These are phyloP conservation scores for Magallana gigas DNA, from an alignment of 1,140 invertebrate genomes.

Conservation along the genomic window DNA sequence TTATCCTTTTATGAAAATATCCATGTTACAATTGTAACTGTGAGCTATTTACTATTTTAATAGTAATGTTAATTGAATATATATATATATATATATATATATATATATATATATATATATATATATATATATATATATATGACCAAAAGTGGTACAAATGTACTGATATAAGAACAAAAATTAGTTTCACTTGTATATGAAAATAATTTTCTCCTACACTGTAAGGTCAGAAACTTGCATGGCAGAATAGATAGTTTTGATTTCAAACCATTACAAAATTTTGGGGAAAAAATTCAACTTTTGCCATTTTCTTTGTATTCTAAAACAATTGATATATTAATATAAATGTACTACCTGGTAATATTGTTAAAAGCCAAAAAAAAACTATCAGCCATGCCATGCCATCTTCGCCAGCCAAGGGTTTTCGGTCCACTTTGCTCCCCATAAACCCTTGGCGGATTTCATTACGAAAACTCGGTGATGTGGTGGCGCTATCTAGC, in stretches of 20 bases:
- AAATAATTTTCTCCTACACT: background rate
- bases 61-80: too few species aligned
- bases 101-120: too few species aligned
- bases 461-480: too few species aligned
- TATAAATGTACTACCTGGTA: background rate
- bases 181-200: too few species aligned
- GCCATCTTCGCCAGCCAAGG: too few species aligned
- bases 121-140: background rate
- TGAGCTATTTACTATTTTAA: background rate
- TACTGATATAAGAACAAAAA: too few species aligned
- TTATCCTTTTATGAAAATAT: background rate
- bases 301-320: background rate
- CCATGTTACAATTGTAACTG: background rate
- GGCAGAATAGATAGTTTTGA: slow-evolving; percentile 7
- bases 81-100: background rate
- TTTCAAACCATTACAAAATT: too few species aligned
- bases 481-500: too few species aligned
- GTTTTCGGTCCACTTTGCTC: too few species aligned
- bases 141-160: too few species aligned
- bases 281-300: too few species aligned
- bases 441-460: too few species aligned
- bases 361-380: background rate
- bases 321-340: background rate
- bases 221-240: slow-evolving; percentile 34
- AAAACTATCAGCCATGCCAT: slow-evolving; percentile 18